Evolutionary conservation across 1,140 invertebrate species (phyloP).

Genomic region (Bombus ignitus): DNA sequence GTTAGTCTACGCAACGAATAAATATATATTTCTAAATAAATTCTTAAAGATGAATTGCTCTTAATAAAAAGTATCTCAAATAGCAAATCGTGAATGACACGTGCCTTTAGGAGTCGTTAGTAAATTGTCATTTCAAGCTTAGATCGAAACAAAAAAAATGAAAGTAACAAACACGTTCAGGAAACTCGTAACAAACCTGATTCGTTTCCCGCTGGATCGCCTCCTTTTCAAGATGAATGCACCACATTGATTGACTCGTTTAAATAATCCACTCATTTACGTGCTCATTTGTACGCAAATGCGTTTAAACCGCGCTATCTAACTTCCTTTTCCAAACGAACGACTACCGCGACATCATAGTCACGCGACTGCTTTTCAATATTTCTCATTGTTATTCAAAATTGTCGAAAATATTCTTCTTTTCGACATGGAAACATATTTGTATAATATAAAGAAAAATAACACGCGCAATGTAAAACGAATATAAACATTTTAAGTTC

Average conservation of each 20-base stretch:
- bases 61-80: neutral
- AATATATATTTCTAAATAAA: neutral
- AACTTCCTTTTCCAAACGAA: neutral
- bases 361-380: constrained; percentile 1
- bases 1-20: neutral
- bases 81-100: neutral
- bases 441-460: neutral
- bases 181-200: constrained; percentile 12
- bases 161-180: constrained; percentile 6
- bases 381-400: neutral
- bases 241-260: neutral
- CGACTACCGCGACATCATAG: neutral
- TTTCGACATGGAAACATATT: neutral
- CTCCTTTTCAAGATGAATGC: neutral
- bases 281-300: too few species aligned
- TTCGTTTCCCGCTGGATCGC: neutral
- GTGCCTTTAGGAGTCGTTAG: neutral
- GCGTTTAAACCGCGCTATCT: neutral
- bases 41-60: neutral
- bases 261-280: neutral
- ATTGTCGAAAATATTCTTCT: neutral
- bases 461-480: neutral
- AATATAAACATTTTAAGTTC: neutral
- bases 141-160: neutral
- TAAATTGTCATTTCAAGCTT: neutral